Evolutionary conservation across 2,797 vertebrate species (phyloP).

Genomic region (Brachymystax lenok): DNA sequence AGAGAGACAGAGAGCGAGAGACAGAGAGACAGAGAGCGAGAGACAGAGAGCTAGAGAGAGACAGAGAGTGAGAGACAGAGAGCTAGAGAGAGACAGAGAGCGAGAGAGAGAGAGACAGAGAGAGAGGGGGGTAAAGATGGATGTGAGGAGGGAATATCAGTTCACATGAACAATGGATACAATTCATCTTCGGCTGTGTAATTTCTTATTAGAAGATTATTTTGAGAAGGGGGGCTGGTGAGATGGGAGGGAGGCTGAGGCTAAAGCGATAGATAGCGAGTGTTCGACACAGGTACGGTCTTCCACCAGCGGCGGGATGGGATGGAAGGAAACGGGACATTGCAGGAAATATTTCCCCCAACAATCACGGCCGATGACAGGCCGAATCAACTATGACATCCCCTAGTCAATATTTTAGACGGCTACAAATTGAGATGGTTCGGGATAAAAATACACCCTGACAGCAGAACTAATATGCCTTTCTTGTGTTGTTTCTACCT

Average conservation of each 20-base stretch:
- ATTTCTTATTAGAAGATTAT: constrained; percentile 76
- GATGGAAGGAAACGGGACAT: constrained; percentile 12
- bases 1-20: background rate
- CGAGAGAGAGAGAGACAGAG: background rate
- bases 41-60: constrained; percentile 25
- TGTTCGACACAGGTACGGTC: constrained; percentile 28
- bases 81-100: no score
- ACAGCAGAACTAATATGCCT: constrained; percentile 53
- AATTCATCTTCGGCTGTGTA: constrained; percentile 82
- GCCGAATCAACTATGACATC: constrained; percentile 42
- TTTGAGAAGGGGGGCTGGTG: constrained; percentile 45
- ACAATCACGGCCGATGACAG: constrained; percentile 24
- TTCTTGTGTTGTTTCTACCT: constrained; percentile 43
- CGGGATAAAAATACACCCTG: constrained; percentile 36
- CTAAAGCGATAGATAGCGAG: constrained; percentile 33
- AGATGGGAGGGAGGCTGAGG: constrained; percentile 37
- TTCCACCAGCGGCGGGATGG: background rate
- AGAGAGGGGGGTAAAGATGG: constrained; percentile 67
- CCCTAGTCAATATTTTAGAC: constrained; percentile 42
- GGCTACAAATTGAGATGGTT: constrained; percentile 41
- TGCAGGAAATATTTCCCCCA: constrained; percentile 37
- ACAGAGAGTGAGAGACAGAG: constrained; percentile 4
- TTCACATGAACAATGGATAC: constrained; percentile 83
- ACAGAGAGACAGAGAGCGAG: no score
- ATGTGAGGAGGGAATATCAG: constrained; percentile 78